Evolutionary conservation across 1,140 invertebrate genomes (phyloP).

Genomic region (Drosophila lowei): DNA sequence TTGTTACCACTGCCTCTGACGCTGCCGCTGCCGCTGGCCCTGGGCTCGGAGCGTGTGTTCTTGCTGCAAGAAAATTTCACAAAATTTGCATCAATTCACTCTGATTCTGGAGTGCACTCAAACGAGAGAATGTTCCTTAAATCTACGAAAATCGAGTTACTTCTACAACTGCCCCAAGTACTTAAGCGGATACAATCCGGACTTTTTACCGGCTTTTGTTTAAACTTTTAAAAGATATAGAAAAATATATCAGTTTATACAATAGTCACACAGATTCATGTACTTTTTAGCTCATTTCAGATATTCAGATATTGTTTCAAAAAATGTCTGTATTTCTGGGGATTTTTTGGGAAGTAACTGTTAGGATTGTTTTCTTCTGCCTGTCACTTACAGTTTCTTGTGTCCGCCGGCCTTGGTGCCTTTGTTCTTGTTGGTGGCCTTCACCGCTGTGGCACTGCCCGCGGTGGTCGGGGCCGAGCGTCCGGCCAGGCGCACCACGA

Average conservation of each 20-base stretch:
- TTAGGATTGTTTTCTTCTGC: neutral
- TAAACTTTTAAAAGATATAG: no score
- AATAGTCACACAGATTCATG: no score
- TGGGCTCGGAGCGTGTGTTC: slow-evolving; percentile 78
- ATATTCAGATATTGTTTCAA: no score
- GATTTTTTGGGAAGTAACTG: slow-evolving; percentile 6
- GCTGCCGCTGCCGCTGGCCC: slow-evolving; percentile 39
- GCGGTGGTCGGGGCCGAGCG: slow-evolving; percentile 79
- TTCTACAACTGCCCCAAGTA: no score
- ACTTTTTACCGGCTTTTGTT: no score
- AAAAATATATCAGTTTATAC: no score
- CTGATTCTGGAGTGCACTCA: no score
- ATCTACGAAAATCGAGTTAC: no score
- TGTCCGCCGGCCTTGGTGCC: slow-evolving; percentile 47
- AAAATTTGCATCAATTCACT: slow-evolving; percentile 47
- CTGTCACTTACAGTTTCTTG: slow-evolving; percentile 76
- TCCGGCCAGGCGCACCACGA: slow-evolving; percentile 90
- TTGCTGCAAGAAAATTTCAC: slow-evolving; percentile 62
- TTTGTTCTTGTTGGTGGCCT: slow-evolving; percentile 38
- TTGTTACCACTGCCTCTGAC: neutral
- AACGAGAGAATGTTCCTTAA: no score
- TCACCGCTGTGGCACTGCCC: slow-evolving; percentile 19
- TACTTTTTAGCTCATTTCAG: no score
- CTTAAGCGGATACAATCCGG: no score
- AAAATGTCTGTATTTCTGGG: no score